Evolutionary conservation across 2,113 vertebrate species (phyloP).

Genomic region (Todiramphus saurophagus): DNA sequence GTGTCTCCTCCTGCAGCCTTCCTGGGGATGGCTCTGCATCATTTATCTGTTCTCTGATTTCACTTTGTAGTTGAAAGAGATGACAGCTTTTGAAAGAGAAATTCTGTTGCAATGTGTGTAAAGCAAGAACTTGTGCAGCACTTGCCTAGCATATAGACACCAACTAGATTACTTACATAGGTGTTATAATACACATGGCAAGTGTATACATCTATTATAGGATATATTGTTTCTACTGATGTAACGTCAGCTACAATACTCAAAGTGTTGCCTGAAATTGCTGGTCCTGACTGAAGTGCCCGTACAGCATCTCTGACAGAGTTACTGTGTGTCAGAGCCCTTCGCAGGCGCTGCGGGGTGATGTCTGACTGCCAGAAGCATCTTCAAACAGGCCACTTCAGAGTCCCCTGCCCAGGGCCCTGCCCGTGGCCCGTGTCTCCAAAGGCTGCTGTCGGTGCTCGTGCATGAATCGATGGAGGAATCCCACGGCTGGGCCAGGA

Average conservation of each 20-base stretch:
- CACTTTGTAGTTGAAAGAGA: neutral
- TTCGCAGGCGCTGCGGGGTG: rapidly evolving
- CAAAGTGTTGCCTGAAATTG: neutral
- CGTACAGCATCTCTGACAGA: rapidly evolving
- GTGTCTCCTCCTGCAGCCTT: neutral
- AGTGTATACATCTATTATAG: rapidly evolving
- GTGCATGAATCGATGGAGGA: neutral
- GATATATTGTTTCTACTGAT: neutral
- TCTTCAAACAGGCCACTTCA: neutral
- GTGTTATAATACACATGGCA: rapidly evolving
- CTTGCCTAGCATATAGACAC: neutral
- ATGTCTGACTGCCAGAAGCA: rapidly evolving
- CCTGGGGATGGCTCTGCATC: neutral
- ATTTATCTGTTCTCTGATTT: neutral
- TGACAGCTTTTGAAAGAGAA: neutral
- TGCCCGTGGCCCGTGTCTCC: neutral
- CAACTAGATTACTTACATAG: neutral
- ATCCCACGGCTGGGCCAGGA: neutral
- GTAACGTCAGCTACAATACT: neutral
- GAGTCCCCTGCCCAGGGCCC: rapidly evolving
- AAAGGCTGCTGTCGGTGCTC: rapidly evolving
- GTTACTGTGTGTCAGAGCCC: neutral
- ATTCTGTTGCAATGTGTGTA: neutral
- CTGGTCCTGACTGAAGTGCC: neutral
- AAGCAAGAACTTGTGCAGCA: neutral